phyloP scores from a whole-genome alignment of 2,797 vertebrate genomes.

The Salarias fasciatus region DNA sequence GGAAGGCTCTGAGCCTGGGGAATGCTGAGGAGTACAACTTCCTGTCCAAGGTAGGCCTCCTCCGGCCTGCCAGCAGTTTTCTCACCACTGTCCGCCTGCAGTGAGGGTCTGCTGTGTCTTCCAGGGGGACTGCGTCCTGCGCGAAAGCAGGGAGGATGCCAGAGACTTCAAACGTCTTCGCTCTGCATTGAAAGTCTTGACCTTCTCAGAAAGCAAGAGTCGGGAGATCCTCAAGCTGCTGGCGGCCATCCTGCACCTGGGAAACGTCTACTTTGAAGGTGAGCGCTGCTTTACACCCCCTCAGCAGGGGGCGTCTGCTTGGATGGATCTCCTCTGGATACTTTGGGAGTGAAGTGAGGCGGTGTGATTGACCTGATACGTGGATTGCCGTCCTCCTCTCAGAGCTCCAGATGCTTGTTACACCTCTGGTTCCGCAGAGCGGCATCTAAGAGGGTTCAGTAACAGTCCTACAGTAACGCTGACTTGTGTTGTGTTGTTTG shows the following conservation, averaged over 20 bases:
- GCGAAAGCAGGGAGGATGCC: constrained; percentile 83
- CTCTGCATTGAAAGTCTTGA: constrained; percentile 90
- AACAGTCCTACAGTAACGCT: not conserved
- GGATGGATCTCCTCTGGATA: too few relatives aligned
- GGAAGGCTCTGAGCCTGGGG: constrained; percentile 83
- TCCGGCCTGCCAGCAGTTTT: not conserved
- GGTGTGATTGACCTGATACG: too few relatives aligned
- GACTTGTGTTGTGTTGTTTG: not conserved
- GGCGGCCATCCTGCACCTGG: constrained; percentile 92
- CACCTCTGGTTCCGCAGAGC: too few relatives aligned
- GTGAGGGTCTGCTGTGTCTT: not conserved
- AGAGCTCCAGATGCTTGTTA: too few relatives aligned
- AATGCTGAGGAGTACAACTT: constrained; percentile 88
- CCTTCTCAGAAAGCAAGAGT: constrained; percentile 88
- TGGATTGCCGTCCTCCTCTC: too few relatives aligned
- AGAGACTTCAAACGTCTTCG: constrained; percentile 85
- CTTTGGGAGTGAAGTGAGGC: too few relatives aligned
- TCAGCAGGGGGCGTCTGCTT: not conserved
- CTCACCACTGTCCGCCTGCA: rapidly evolving
- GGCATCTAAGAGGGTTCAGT: too few relatives aligned
- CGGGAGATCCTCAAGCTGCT: constrained; percentile 90
- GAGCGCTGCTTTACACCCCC: constrained; percentile 24
- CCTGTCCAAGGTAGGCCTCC: constrained; percentile 84
- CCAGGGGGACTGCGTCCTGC: constrained; percentile 86
- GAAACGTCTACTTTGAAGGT: constrained; percentile 91